A percentile compares a stretch with the other conserved stretches of the same genome.
phyloP scores from a whole-genome alignment of 2,113 vertebrate genomes.

The Panurus biarmicus region DNA sequence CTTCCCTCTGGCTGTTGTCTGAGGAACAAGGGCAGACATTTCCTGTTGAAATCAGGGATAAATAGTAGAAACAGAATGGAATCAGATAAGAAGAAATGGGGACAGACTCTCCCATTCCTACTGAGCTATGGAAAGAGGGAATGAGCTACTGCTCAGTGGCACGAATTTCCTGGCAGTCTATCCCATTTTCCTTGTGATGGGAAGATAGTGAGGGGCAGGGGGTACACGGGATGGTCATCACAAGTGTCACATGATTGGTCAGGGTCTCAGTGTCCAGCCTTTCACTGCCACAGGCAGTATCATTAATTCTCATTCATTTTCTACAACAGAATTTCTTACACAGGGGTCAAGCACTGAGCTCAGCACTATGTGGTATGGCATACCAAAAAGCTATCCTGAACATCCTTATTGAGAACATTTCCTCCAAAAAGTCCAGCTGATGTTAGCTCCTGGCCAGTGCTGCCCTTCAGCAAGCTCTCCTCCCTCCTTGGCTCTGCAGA shows the following conservation, averaged over 20 bases:
- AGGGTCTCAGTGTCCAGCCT: not conserved
- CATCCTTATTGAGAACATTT: not conserved
- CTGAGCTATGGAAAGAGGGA: not conserved
- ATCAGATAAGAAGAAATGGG: not conserved
- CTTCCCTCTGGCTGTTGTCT: not conserved
- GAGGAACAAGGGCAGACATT: not conserved
- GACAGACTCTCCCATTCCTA: not conserved
- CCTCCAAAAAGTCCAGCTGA: not conserved
- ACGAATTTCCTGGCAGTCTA: not conserved
- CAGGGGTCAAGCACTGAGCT: not conserved
- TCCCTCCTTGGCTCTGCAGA: not conserved
- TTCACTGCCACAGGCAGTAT: not conserved
- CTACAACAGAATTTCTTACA: not conserved
- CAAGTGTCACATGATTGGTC: not conserved
- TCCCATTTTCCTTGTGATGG: not conserved
- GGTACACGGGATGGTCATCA: not conserved
- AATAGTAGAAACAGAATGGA: not conserved
- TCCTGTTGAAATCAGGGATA: not conserved
- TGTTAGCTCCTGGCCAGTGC: not conserved
- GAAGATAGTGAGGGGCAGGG: not conserved
- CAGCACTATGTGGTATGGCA: not conserved
- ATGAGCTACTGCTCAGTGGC: not conserved
- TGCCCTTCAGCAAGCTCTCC: not conserved
- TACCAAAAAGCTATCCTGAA: not conserved
- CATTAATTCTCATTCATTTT: not conserved